Base-by-base conservation (phyloP, 2,113 vertebrate species). In the Gavia stellata region DNA sequence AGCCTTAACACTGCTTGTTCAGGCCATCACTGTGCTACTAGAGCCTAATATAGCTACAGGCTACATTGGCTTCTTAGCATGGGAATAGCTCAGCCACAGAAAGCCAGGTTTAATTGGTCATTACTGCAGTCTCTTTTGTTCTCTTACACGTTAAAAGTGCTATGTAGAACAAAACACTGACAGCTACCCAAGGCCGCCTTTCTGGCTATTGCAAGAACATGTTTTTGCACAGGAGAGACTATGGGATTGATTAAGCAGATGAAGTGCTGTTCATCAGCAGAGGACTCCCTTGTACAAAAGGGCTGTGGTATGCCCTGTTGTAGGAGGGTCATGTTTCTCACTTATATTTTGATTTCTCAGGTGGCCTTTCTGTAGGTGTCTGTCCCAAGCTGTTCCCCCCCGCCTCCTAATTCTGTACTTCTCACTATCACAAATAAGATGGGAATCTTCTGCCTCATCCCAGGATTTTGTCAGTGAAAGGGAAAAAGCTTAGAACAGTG, bases 31-130 rank as follows among this genome's bases (percentile, higher is more conserved):
- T 21, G 11, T n/a, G 62, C 74, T 83, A 11, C 42, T 56, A 36
- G 28, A 81, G 40, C 84, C 36, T 73, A 70, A 70, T 31, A 73
- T 24, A 90, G 71, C 89, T 77, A 88, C 78, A 86, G 84, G 87
- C 70, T 77, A 88, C 81, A 14, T 5, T 36, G 62, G 44, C 84
- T 86, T 53, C 62, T 95, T 82, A 81, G 89, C 55, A 78, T 40
- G 50, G 89, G 70, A 94, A 90, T 67, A 91, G 79, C 62, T 77
- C 31, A 90, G 89, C 62, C 58, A 79, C 66, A 75, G 66, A 88
- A 81, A 94, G 42, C 31, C 71, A 77, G 24, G 47, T 78, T 83
- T 94, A 92, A 95, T 86, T 95, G 92, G 87, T 83, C 71, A 92
- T 96, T 94, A 91, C 40, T 14, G 0, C 25, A 65, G 66, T 7